These are phyloP conservation scores for Mycteria americana DNA, from an alignment of 2,797 vertebrate genomes.

Conservation along the genomic window DNA sequence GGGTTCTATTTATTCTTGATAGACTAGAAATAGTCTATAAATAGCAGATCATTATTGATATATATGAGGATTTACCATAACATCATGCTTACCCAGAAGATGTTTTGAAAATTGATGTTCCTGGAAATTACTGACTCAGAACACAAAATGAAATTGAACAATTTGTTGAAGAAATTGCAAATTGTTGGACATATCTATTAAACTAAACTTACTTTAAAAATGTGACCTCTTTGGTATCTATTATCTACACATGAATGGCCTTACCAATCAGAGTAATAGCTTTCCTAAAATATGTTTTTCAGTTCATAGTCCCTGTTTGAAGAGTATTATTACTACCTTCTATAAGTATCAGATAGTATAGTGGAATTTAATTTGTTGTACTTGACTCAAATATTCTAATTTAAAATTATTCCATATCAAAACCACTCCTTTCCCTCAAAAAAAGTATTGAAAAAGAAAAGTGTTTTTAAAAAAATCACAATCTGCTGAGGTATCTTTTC, in stretches of 20 bases:
- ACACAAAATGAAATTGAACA: background rate
- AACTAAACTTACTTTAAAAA: background rate
- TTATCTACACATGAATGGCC: background rate
- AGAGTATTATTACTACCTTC: background rate
- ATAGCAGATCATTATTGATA: background rate
- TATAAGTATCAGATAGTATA: background rate
- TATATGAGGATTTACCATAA: background rate
- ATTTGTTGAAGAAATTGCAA: background rate
- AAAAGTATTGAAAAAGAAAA: background rate
- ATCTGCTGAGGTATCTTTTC: background rate
- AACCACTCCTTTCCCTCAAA: background rate
- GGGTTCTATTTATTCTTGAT: background rate
- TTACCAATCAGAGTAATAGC: background rate
- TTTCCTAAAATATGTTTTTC: background rate
- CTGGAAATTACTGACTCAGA: background rate
- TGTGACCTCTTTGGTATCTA: background rate
- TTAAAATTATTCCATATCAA: background rate
- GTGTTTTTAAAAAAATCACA: background rate
- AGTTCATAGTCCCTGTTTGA: background rate
- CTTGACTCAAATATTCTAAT: background rate
- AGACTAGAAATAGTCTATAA: background rate
- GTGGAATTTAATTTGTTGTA: background rate
- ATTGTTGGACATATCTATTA: background rate
- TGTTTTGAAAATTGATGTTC: background rate
- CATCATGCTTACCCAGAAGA: background rate